A percentile compares a stretch with the other conserved stretches of the same genome.
These are phyloP conservation scores for Tragulus kanchil DNA, from an alignment of 2,113 vertebrate genomes.

Conservation along the genomic window DNA sequence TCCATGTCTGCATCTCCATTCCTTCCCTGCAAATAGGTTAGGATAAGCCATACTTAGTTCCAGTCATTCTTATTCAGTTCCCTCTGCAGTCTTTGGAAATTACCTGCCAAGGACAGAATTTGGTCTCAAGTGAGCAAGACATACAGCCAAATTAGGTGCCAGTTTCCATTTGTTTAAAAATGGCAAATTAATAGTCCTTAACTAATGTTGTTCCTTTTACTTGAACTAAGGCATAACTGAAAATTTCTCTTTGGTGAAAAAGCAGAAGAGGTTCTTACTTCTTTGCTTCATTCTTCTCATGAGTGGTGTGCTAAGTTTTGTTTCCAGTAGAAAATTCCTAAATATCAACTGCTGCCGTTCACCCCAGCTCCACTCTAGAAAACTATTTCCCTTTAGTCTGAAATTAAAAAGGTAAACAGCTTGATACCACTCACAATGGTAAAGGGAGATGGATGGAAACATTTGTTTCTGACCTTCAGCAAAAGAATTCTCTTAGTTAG, in stretches of 20 bases:
- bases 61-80: not conserved
- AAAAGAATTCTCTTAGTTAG: slow-evolving; percentile 71
- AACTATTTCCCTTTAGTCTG: not conserved
- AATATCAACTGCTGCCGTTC: not conserved
- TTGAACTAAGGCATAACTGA: slow-evolving; percentile 53
- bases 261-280: slow-evolving; percentile 25
- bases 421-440: slow-evolving; percentile 43
- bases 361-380: not conserved
- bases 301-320: not conserved
- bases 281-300: slow-evolving; percentile 20
- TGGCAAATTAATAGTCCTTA: slow-evolving; percentile 69
- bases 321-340: slow-evolving; percentile 22
- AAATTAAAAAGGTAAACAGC: slow-evolving; percentile 76
- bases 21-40: not conserved
- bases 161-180: slow-evolving; percentile 63
- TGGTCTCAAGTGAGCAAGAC: slow-evolving; percentile 64
- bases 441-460: slow-evolving; percentile 70
- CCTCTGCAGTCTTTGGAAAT: slow-evolving; percentile 28
- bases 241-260: slow-evolving; percentile 62
- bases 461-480: slow-evolving; percentile 71
- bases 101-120: slow-evolving; percentile 35
- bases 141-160: slow-evolving; percentile 65
- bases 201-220: slow-evolving; percentile 59
- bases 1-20: not conserved
- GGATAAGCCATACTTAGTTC: not conserved